A percentile compares a stretch with the other conserved stretches of the same genome.
phyloP scores from a whole-genome alignment of 2,113 vertebrate species.

The Cygnus atratus region DNA sequence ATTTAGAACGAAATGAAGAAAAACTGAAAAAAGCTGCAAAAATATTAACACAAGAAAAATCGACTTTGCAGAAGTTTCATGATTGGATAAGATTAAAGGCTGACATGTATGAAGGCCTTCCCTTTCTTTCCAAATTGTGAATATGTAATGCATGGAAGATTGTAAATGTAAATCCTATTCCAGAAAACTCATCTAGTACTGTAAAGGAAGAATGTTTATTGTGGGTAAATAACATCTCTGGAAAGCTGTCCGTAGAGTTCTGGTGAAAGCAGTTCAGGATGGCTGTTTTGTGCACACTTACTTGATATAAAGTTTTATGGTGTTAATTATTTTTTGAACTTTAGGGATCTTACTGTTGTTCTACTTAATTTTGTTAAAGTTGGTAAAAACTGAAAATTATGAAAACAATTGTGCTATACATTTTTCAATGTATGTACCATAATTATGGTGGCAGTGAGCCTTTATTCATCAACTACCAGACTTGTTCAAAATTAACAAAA shows the following conservation, averaged over 20 bases:
- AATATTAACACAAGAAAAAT: constrained; percentile 87
- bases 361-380: constrained; percentile 25
- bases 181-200: constrained; percentile 12
- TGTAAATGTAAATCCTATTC: constrained; percentile 21
- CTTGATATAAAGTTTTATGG: constrained; percentile 44
- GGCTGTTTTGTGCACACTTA: not conserved
- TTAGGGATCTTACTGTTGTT: constrained; percentile 50
- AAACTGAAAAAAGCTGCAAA: constrained; percentile 87
- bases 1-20: constrained; percentile 91
- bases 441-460: constrained; percentile 54
- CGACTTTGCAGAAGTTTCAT: constrained; percentile 80
- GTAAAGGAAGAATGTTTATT: not conserved
- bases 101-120: constrained; percentile 86
- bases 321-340: constrained; percentile 51
- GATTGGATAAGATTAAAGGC: constrained; percentile 87
- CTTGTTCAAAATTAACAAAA: constrained; percentile 33
- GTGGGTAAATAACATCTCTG: not conserved
- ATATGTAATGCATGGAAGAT: not conserved
- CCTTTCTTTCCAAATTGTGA: constrained; percentile 85
- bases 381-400: constrained; percentile 48
- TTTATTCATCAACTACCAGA: not conserved
- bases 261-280: not conserved
- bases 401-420: constrained; percentile 3
- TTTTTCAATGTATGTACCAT: constrained; percentile 49
- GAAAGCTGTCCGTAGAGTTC: not conserved